phyloP scores from a whole-genome alignment of 2,113 vertebrate species.

The Zootoca vivipara region DNA sequence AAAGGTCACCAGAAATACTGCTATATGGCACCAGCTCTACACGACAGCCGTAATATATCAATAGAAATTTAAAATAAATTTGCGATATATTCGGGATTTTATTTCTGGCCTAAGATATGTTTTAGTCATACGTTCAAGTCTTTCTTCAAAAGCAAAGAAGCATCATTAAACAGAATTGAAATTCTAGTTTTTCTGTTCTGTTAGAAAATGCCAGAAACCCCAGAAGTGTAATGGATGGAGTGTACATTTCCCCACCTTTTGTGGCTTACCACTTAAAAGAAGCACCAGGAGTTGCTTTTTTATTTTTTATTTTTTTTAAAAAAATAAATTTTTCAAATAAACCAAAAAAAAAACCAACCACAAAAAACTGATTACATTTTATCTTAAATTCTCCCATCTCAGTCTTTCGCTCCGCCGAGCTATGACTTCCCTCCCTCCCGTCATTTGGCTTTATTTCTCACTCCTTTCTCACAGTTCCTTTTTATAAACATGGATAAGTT shows the following conservation, averaged over 20 bases:
- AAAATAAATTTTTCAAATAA: no score
- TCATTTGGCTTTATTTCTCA: no score
- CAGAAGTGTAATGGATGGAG: background rate
- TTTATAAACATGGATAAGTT: no score
- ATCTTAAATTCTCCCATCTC: no score
- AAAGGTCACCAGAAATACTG: background rate
- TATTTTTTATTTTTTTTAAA: no score
- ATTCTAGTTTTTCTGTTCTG: no score
- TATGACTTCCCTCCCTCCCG: no score
- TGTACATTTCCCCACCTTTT: background rate
- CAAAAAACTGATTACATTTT: no score
- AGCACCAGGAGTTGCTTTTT: no score
- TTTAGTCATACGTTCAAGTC: background rate
- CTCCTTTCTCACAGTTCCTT: no score
- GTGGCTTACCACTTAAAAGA: background rate
- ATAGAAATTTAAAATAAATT: background rate
- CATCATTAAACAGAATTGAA: background rate
- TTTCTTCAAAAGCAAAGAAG: background rate
- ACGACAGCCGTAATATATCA: background rate
- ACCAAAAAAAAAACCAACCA: no score
- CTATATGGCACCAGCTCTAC: background rate
- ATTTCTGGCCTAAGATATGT: background rate
- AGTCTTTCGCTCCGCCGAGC: no score
- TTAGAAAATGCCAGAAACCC: background rate
- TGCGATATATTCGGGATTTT: background rate